Conservation (phyloP, 2,113 vertebrate species). For the Brevimyrus niger region DNA sequence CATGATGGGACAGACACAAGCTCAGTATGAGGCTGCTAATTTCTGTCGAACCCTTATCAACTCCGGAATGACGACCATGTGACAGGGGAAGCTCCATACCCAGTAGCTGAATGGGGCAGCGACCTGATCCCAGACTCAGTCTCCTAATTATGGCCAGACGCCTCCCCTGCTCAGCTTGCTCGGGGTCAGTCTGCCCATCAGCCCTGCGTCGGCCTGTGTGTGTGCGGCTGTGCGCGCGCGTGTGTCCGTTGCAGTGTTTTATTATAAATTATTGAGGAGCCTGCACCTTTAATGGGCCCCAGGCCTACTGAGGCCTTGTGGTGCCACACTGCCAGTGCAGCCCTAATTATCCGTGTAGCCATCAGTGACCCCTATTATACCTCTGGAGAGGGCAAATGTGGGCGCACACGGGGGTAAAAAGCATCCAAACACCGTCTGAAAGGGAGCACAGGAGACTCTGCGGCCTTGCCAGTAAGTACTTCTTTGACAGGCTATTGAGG, state of each 20-base stretch:
- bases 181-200: background rate
- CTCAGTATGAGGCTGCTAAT: background rate
- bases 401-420: background rate
- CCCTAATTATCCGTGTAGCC: background rate
- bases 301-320: background rate
- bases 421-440: background rate
- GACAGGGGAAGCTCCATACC: background rate
- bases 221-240: background rate
- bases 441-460: background rate
- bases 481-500: background rate
- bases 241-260: slow-evolving; percentile 21
- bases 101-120: background rate
- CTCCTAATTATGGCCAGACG: background rate
- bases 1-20: background rate
- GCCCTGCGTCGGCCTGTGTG: background rate
- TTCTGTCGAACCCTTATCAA: background rate
- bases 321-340: background rate
- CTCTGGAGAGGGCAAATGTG: background rate
- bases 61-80: background rate
- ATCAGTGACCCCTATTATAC: background rate
- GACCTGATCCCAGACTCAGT: background rate
- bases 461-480: background rate
- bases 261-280: slow-evolving; percentile 39
- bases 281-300: slow-evolving; percentile 38
- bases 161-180: background rate